Base-by-base conservation (phyloP, 2,888 invertebrate species). In the Brenthis ino region DNA sequence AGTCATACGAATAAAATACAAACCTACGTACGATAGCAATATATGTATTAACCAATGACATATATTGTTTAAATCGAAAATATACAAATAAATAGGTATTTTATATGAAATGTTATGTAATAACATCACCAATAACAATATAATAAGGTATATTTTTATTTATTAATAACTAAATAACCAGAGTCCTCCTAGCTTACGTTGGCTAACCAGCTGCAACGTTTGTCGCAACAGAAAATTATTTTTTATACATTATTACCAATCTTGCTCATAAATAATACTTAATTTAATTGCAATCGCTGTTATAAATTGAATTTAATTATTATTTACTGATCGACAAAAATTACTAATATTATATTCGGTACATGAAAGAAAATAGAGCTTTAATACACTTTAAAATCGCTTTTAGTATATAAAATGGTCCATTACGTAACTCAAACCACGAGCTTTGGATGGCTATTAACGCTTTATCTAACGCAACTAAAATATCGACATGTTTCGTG, bases 401-500 rank as follows among this genome's bases (percentile, higher is more conserved):
- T 69, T 57, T 54, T 65, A 68, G 57, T 66, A 61, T 66, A 73
- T 77, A 78, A 82, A 75, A 79, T 69, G 70, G 72, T 68, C 76
- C 72, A 76, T 77, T 76, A 76, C 75, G 72, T 74, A 77, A 76
- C 70, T 71, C 72, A 55, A 67, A 72, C 68, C 69, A 69, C 68
- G 70, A 71, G 67, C 75, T 81, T 83, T 79, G 82, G 80, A 80
- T 76, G 79, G 76, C 80, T 81, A 85, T 89, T 88, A 87, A 86
- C 85, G 85, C 83, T 81, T 81, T 85, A 85, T 88, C 79, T 82
- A 82, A 85, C 77, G 72, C 81, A 76, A 81, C 85, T 80, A 85
- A 89, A 88, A 88, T 87, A 90, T 85, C 84, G 84, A 81, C 80
- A 80, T 80, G 85, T 85, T 89, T 88, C 89, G 87, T 91, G 81